Evolutionary conservation across 2,888 invertebrate genomes (phyloP), one percentile per base, ranked within the genome.

Genomic region (Eupeodes latifasciatus): DNA sequence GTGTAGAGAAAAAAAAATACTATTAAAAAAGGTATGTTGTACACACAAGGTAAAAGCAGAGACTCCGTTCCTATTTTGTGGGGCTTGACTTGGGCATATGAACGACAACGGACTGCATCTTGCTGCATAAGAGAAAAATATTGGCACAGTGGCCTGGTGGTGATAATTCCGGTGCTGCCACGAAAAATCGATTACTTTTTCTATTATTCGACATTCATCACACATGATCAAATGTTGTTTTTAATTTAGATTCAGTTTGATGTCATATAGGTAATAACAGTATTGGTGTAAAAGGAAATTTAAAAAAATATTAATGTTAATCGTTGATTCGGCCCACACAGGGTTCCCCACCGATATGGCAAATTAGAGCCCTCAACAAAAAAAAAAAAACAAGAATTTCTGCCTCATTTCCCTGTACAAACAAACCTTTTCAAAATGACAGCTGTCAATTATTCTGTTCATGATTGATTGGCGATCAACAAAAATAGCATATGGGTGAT

Each of bases 1-100:
- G 55, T 55, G 36, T 69, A 1, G 19, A 14, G 19, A 14, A 27
- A 59, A 61, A 40, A 11, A 36, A 36, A 47, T 16, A 74, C 27
- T 2, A 27, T 27, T 61, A 64, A 49, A 71, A 53, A 44, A 44
- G 57, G 49, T 57, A 47, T 14, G 12, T 34, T 14, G 12, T 34
- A 16, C 19, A 66, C 57, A 51, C 57, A 75, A 49, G 34, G 57
- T 36, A 66, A 61, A 57, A 62, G 69, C 49, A 27, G 77, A 72
- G 77, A 78, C 81, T 85, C 59, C 47, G 51, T 82, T 82, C 64
- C 64, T 82, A 27, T 34, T 81, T 62, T 62, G 77, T 66, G 47
- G 44, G 49, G 49, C 27, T 66, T 66, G 64, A 51, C 47, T 66
- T 66, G 34, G 49, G n/a, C 14, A 66, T 66, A 27, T n/a, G 47